Base-by-base conservation (phyloP, 2,113 vertebrate species). In the Cryptomyrus ogoouensis region DNA sequence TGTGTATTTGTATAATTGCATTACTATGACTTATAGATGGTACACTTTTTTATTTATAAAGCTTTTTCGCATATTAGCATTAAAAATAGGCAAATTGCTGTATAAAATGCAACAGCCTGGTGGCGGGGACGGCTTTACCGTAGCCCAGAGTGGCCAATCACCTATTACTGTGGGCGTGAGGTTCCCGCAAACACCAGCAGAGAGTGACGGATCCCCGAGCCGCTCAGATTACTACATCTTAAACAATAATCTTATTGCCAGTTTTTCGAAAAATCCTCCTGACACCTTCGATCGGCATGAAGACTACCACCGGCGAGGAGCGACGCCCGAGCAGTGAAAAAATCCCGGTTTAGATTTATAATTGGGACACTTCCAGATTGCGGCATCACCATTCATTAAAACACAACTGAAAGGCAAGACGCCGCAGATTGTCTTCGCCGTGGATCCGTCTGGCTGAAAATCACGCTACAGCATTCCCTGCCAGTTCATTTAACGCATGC, bases 131-230 rank as follows among this genome's bases (percentile, higher is more conserved):
- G 74, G 15, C 1, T 80, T 39, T 77, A n/a, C 83, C 83, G 39
- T 47, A 46, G 83, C 44, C 77, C 77, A 83, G 39, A 44, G 35
- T 10, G 46, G 70, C 88, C 88, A 89, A 89, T 89, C 88, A 53
- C 6, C 42, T 24, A 49, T 24, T 50, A 53, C 66, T 53, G 70
- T 77, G 88, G 88, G 88, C 88, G 88, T 89, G 88, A 3, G 15
- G 62, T 83, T 74, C 27, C 70, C 19, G 39, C 21, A 70, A 46
- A 74, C 88, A 77, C 88, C 19, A 39, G 15, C 47, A 1, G 47
- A 53, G 88, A 89, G 49, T 50, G 88, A 39, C 66, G 47, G 70
- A 9, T 17, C 7, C 10, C 70, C 15, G 44, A 39, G 21, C 47
- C 9, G 70, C 27, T 21, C 42, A 24, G 27, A 77, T 53, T 27